phyloP scores from a whole-genome alignment of 2,113 vertebrate species.

The Cinclus mexicanus region DNA sequence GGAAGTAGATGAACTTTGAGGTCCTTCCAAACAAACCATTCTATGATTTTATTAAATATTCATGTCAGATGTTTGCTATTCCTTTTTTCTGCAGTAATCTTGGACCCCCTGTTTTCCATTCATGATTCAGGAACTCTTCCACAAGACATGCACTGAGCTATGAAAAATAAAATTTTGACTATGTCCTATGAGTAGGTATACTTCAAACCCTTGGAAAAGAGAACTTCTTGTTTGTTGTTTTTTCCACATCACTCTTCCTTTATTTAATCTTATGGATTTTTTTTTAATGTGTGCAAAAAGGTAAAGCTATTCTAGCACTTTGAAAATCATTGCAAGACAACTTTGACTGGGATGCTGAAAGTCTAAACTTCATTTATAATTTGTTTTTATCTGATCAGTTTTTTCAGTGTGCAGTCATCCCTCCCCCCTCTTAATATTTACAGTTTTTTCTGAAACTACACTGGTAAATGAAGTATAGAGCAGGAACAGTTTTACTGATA shows the following conservation, averaged over 20 bases:
- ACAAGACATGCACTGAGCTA: not conserved
- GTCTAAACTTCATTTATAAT: not conserved
- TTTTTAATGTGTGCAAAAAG: not conserved
- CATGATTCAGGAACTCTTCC: not conserved
- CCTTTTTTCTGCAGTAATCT: not conserved
- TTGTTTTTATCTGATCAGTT: not conserved
- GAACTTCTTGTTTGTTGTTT: not conserved
- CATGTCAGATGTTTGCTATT: not conserved
- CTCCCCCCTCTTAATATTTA: accelerated
- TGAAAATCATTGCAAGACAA: not conserved
- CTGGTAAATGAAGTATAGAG: not conserved
- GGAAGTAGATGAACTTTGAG: not conserved
- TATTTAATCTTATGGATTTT: not conserved
- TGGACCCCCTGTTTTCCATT: not conserved
- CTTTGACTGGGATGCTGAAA: not conserved
- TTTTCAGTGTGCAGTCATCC: not conserved
- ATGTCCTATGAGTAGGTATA: not conserved
- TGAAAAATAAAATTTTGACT: not conserved
- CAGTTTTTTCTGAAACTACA: not conserved
- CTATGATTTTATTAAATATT: not conserved
- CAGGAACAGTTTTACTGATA: not conserved
- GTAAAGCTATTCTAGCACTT: not conserved
- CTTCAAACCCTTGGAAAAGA: not conserved
- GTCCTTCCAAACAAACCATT: not conserved
- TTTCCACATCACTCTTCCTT: not conserved